Evolutionary conservation across 1,140 invertebrate species (phyloP).

Genomic region (Tetramorium alpestre): DNA sequence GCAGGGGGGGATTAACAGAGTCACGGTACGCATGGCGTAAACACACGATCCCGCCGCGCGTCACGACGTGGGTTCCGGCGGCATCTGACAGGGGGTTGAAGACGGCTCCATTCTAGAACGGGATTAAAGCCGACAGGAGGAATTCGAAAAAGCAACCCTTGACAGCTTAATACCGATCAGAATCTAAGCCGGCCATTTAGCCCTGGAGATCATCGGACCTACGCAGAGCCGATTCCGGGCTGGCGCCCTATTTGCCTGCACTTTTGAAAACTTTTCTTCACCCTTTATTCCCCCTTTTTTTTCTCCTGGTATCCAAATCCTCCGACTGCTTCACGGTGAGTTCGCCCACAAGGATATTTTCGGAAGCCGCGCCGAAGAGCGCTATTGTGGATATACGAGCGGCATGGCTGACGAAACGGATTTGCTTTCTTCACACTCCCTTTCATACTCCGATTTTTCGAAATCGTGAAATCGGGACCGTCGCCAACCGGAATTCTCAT

Average conservation of each 20-base stretch:
- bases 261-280: constrained; percentile 44
- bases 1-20: constrained; percentile 74
- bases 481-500: constrained; percentile 11
- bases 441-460: constrained; percentile 31
- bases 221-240: constrained; percentile 57
- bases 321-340: constrained; percentile 38
- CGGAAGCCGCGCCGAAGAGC: constrained; percentile 18
- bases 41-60: constrained; percentile 72
- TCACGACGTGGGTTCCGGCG: constrained; percentile 56
- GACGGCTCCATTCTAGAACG: constrained; percentile 76
- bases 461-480: constrained; percentile 9
- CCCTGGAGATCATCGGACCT: constrained; percentile 62
- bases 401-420: not conserved
- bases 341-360: constrained; percentile 29
- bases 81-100: constrained; percentile 72
- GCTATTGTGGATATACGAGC: constrained; percentile 22
- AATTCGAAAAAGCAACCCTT: constrained; percentile 80
- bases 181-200: constrained; percentile 79
- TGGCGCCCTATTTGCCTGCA: constrained; percentile 33
- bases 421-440: constrained; percentile 42
- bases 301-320: constrained; percentile 46
- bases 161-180: constrained; percentile 84
- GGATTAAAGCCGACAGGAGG: constrained; percentile 77
- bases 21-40: constrained; percentile 77
- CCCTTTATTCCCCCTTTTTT: constrained; percentile 57